These are phyloP conservation scores for Philotrypesis tridentata DNA, from an alignment of 1,140 invertebrate genomes.

Conservation along the genomic window DNA sequence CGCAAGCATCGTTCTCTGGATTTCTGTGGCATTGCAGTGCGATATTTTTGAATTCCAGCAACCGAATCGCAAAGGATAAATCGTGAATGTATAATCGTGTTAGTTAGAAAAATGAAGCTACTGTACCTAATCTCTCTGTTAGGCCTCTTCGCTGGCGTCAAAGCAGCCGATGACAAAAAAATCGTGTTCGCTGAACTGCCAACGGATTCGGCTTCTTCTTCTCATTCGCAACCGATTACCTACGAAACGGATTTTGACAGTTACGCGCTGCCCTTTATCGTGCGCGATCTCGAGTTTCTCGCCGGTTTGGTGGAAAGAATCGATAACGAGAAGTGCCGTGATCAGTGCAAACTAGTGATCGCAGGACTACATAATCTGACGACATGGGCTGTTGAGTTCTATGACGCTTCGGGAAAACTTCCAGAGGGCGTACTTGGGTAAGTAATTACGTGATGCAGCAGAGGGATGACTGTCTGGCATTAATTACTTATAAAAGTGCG, in stretches of 20 bases:
- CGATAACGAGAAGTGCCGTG: constrained; percentile 68
- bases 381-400: constrained; percentile 77
- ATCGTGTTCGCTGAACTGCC: constrained; percentile 15
- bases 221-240: background rate
- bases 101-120: background rate
- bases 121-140: background rate
- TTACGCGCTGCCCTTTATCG: constrained; percentile 50
- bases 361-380: constrained; percentile 71
- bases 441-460: no score
- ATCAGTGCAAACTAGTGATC: constrained; percentile 72
- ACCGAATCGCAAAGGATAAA: background rate
- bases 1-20: background rate
- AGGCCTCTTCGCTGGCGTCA: background rate
- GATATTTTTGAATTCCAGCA: background rate
- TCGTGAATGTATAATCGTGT: background rate
- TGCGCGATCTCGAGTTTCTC: constrained; percentile 59
- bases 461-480: no score
- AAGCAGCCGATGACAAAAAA: background rate
- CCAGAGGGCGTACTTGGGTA: constrained; percentile 75
- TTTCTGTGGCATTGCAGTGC: background rate
- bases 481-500: no score
- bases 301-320: constrained; percentile 67
- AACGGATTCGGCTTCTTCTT: background rate
- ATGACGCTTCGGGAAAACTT: constrained; percentile 79
- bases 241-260: constrained; percentile 34